phyloP scores from a whole-genome alignment of 2,888 invertebrate genomes.

The Chaetogeoica ovagalla region DNA sequence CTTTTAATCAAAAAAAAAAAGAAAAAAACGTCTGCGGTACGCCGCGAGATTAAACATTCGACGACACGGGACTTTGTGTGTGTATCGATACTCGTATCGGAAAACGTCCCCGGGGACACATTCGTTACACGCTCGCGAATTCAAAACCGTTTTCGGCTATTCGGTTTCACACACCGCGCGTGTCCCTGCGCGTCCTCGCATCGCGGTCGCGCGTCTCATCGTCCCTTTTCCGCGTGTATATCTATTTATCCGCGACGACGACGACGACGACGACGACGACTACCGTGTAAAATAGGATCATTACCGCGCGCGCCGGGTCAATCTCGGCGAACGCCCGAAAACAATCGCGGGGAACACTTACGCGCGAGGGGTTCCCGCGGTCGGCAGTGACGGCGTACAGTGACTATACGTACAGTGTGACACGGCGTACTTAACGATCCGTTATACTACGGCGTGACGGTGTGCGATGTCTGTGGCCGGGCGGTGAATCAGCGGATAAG shows the following conservation, averaged over 20 bases:
- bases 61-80: no score
- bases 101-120: constrained; percentile 35
- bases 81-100: neutral
- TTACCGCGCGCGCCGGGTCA: constrained; percentile 33
- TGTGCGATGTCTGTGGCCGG: no score
- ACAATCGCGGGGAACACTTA: constrained; percentile 40
- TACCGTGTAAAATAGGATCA: constrained; percentile 45
- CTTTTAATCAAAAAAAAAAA: constrained; percentile 41
- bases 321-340: constrained; percentile 33
- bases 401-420: no score
- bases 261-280: neutral
- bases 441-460: neutral
- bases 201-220: constrained; percentile 21
- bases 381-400: no score
- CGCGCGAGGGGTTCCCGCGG: neutral
- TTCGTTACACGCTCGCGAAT: constrained; percentile 32
- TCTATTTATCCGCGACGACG: constrained; percentile 2
- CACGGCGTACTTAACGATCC: constrained; percentile 36
- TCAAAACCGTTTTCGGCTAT: constrained; percentile 34
- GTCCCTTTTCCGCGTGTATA: neutral
- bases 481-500: constrained; percentile 49
- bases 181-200: neutral
- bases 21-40: neutral
- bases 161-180: no score
- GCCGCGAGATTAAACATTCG: no score